Base-by-base conservation (phyloP, 2,888 invertebrate genomes). In the Julus scandinavius region DNA sequence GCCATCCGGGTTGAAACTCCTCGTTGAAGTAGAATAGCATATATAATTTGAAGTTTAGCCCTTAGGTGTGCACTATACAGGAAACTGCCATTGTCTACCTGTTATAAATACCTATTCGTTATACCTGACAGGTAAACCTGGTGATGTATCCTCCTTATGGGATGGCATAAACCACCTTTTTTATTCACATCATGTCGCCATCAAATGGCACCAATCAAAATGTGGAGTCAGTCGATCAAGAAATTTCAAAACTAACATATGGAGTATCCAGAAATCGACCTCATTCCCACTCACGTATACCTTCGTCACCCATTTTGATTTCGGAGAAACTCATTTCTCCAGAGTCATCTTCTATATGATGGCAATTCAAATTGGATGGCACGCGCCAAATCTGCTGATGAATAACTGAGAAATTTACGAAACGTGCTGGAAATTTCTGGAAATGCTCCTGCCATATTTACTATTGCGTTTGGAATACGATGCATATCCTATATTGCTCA, bases 1-100 rank as follows among this genome's bases (percentile, higher is more conserved):
- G 9, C 72, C 72, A 72, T 72, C 72, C 72, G 72, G 72, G 72
- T 72, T 72, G 72, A 72, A 72, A 11, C 72, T 72, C 72, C 72
- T 72, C 29, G 11, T 63, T 72, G 72, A 13, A 29, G 29, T 7
- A 72, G 29, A 29, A 72, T 29, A 72, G 72, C 72, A 29, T 29
- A 45, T 45, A 5, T 29, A 11, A 72, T 29, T 29, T 72, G 9
- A 72, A 29, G 29, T 11, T 72, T 72, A 11, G 63, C 4, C 72
- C 72, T 11, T n/a, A 45, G 72, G 11, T 0, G 72, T n/a, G 9
- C 2, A 38, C 72, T 38, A 6, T 2, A 72, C 29, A 6, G 72
- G 72, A 72, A 72, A 29, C 5, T 3, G 72, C 29, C 29, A n/a
- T 72, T 72, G 72, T 72, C 29, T 72, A 72, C 72, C 29, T 29